phyloP scores from a whole-genome alignment of 2,113 vertebrate species.

The Nannobrachium achirus region DNA sequence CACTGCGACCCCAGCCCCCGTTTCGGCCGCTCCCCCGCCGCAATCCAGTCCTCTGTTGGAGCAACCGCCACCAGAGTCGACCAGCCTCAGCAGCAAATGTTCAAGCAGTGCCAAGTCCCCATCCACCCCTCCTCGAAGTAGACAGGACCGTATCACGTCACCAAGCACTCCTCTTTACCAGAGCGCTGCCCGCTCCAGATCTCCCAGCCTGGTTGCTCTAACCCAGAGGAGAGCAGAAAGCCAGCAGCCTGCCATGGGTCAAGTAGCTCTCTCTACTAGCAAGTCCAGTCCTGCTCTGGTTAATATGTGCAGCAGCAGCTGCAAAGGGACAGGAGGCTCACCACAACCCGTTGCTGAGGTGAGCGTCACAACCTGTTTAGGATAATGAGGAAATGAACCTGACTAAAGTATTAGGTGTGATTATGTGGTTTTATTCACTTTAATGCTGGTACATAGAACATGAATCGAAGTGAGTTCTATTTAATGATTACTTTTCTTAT shows the following conservation, averaged over 20 bases:
- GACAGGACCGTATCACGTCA: slow-evolving; percentile 18
- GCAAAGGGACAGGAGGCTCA: slow-evolving; percentile 40
- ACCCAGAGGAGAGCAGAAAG: slow-evolving; percentile 75
- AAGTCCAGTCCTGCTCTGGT: slow-evolving; percentile 34
- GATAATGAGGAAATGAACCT: no score
- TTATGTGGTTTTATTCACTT: background rate
- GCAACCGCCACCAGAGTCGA: slow-evolving; percentile 26
- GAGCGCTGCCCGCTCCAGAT: slow-evolving; percentile 30
- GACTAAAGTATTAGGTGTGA: background rate
- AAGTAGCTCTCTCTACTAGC: slow-evolving; percentile 56
- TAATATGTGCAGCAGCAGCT: slow-evolving; percentile 18
- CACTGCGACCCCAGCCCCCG: background rate
- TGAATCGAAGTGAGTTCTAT: background rate
- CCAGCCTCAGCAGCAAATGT: slow-evolving; percentile 33
- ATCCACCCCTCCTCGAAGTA: slow-evolving; percentile 10
- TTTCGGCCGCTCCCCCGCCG: slow-evolving; percentile 26
- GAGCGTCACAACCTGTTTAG: background rate
- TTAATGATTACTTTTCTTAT: no score
- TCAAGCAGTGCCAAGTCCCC: slow-evolving; percentile 23
- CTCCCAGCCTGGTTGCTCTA: slow-evolving; percentile 46
- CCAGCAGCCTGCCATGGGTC: slow-evolving; percentile 71
- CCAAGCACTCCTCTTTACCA: slow-evolving; percentile 48
- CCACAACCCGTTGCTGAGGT: slow-evolving; percentile 60
- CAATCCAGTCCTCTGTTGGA: slow-evolving; percentile 41
- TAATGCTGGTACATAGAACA: background rate